Evolutionary conservation across 2,888 invertebrate genomes (phyloP).

Genomic region (Lasioglossum villosulum): DNA sequence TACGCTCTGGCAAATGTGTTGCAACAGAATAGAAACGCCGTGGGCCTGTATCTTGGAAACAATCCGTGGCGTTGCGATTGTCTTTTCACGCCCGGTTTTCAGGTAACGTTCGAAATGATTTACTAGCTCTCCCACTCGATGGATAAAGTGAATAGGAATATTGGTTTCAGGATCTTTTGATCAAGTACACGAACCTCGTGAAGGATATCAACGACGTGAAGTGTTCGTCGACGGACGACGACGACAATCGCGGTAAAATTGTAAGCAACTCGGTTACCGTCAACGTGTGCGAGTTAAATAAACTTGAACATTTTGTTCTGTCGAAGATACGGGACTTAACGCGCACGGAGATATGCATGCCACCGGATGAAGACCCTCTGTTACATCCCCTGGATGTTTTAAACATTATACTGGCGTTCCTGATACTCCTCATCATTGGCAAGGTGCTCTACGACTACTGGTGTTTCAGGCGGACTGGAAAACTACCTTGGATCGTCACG

Average conservation of each 20-base stretch:
- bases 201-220: constrained; percentile 89
- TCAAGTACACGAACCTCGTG: constrained; percentile 88
- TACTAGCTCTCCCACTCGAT: background rate
- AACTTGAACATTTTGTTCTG: background rate
- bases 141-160: background rate
- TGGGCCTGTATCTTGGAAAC: constrained; percentile 89
- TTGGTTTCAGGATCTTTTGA: constrained; percentile 84
- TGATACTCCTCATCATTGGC: constrained; percentile 90
- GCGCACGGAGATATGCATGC: constrained; percentile 89
- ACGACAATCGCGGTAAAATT: constrained; percentile 87
- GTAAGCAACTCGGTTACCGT: constrained; percentile 81
- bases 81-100: constrained; percentile 91
- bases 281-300: background rate
- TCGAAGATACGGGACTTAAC: constrained; percentile 89
- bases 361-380: constrained; percentile 85
- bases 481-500: constrained; percentile 93
- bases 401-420: constrained; percentile 88
- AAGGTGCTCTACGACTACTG: constrained; percentile 94
- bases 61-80: constrained; percentile 95
- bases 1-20: constrained; percentile 93
- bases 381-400: constrained; percentile 90
- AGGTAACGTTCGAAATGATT: constrained; percentile 83
- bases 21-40: constrained; percentile 89
- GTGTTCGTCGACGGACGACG: constrained; percentile 88
- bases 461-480: constrained; percentile 91